Evolutionary conservation across 2,888 invertebrate species (phyloP), one percentile per base, ranked within the genome.

Genomic region (Macaria notata): DNA sequence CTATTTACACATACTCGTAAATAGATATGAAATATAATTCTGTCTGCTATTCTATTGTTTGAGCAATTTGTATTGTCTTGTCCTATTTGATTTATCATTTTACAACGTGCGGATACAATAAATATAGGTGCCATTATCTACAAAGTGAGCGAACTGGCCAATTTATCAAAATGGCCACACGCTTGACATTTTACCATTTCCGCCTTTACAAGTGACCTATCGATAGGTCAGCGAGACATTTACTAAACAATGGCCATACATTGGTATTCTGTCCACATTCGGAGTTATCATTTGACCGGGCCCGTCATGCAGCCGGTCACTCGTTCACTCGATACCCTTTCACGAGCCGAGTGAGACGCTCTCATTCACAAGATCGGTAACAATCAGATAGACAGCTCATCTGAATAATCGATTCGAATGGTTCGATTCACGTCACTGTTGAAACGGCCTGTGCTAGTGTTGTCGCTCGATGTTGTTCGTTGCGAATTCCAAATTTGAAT

Each of bases 371-470:
- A 72, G 70, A 78, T 70, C 72, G 73, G 71, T 71, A 67, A 76
- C 79, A 80, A 83, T 83, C 78, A 74, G 75, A 81, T 82, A 73
- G 77, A 76, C 74, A 80, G 76, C 79, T 81, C 81, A 79, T 80
- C 81, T 77, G 78, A 83, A 79, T 82, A 83, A 84, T 84, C 83
- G 81, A 84, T 83, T 75, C 74, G 70, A 77, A 66, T 60, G 66
- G 68, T 66, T 70, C 75, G 72, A 71, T 72, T 78, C 78, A 69
- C 78, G 74, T 81, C 79, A 79, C 81, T 81, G 76, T 78, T 76
- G 75, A 76, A 76, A 72, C 71, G 75, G 75, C 68, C 75, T 73
- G 73, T 76, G 78, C 78, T 80, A 73, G 73, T 76, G 78, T 79
- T 80, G 78, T 77, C 74, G 70, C 66, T 68, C 69, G 57, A 65